Evolutionary conservation across 92 coral and sea anemone species (phyloP), one percentile per base, ranked within the genome.

Genomic region (Montipora capitata): DNA sequence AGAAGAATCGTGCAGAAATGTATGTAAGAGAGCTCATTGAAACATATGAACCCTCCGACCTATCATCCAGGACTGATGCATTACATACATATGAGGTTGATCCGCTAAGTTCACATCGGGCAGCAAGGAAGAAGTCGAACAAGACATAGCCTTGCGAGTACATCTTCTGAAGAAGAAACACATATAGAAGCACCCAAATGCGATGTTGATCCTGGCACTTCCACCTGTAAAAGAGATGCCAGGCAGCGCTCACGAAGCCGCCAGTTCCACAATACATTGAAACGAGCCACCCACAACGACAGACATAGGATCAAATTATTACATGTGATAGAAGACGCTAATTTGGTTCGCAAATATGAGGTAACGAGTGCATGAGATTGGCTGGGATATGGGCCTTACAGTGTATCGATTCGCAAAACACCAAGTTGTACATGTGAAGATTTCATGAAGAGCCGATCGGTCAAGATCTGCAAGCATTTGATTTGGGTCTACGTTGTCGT

Each of bases 401-500:
- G 27, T 52, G 39, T 40, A 54, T 78, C 3, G 13, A 17, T 45
- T 76, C 67, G 81, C 41, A 76, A 20, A 20, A 20, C 27, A 20
- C 27, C 27, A 20, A 20, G 27, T 20, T 20, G 27, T 20, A 20
- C 27, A 20, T 52, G 83, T 11, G 71, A 35, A 15, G 45, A 78
- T 66, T 78, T 78, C 20, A 54, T 76, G 66, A 81, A 68, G 38
- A 61, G 56, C 48, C 57, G 8, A 56, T 14, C 52, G 13, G 70
- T 68, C 16, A 79, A 79, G 70, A 59, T 63, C 40, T 79, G 83
- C 72, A 78, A 79, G 73, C 72, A 79, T 72, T 15, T 79, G 54
- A 59, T 79, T 2, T 79, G 83, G 83, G 72, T 79, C 57, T 61
- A 79, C 72, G 35, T 79, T 79, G 83, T 78, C 40, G 72, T 78